Base-by-base conservation (phyloP, 2,888 invertebrate species). In the Archaeoteleia sp. region DNA sequence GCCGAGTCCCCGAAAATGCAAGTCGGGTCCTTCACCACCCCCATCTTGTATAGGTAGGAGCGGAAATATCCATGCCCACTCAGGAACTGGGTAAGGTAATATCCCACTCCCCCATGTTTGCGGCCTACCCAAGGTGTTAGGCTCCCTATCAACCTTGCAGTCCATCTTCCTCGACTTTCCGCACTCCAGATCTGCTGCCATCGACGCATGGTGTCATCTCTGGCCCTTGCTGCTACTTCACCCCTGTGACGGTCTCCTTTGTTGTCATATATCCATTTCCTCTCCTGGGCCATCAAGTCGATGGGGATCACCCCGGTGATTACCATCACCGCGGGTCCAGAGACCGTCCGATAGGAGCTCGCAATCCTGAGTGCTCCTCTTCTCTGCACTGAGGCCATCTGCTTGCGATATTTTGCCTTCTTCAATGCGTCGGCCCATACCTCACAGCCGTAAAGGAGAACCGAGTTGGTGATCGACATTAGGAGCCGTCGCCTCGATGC, bases 291-390 rank as follows among this genome's bases (percentile, higher is more conserved):
- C 5, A 13, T 1, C 7, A 35, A 15, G 15, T 35, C 10, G 1
- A 35, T 35, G 4, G 35, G 35, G 5, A 35, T 35, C 3, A 35
- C 35, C 14, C 35, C 14, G 2, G 35, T 12, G 14, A 35, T n/a
- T 7, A 35, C 70, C 7, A 73, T 37, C 8, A 53, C 51, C 1
- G 73, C 72, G 2, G 66, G 43, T 13, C 71, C 71, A n/a, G 74
- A 74, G 0, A 74, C 72, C 0, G 73, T 74, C 14, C 72, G 37
- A 30, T 75, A 74, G 0, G 70, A 62, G 32, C 66, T 65, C 5
- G 69, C 54, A 1, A 67, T 58, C 17, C 71, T 42, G 4, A 76
- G 39, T 1, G 73, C 73, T 6, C 39, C 51, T n/a, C 25, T 12
- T 3, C 32, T 5, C 14, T 63, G 45, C 0, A 45, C 72, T 1